Evolutionary conservation across 1,140 invertebrate species (phyloP).

Genomic region (Tenebrio molitor): DNA sequence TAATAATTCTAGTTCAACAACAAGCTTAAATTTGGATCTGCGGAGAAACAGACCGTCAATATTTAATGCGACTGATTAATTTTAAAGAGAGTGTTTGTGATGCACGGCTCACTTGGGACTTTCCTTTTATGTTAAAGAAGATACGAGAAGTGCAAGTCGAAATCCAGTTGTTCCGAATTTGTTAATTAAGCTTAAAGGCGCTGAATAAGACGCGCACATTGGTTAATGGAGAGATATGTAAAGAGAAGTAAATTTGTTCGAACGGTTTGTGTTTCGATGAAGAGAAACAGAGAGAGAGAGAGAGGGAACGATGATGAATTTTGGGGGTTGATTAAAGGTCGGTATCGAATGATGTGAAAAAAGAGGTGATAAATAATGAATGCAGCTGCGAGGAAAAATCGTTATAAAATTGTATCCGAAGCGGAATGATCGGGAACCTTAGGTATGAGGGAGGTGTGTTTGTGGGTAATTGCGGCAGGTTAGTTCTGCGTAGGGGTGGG

Average conservation of each 20-base stretch:
- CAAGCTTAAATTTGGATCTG: neutral
- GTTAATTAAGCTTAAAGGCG: too few relatives aligned
- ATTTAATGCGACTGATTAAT: neutral
- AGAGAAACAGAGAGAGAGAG: too few relatives aligned
- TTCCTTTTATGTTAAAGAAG: neutral
- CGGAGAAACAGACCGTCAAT: neutral
- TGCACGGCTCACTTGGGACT: neutral
- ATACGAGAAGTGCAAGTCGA: too few relatives aligned
- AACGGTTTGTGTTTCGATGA: too few relatives aligned
- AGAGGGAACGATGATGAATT: neutral
- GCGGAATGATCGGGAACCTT: neutral
- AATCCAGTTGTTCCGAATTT: too few relatives aligned
- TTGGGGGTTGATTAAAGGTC: slow-evolving; percentile 3
- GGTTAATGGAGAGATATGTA: too few relatives aligned
- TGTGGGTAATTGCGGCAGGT: slow-evolving; percentile 18
- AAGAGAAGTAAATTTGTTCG: too few relatives aligned
- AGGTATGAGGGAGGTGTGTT: neutral
- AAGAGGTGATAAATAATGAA: slow-evolving; percentile 22
- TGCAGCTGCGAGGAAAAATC: slow-evolving; percentile 12
- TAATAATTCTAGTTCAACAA: too few relatives aligned
- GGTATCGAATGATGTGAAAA: slow-evolving; percentile 19
- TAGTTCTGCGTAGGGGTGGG: slow-evolving; percentile 11
- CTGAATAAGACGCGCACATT: too few relatives aligned
- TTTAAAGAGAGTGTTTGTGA: neutral
- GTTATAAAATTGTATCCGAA: slow-evolving; percentile 28